Percentiles rank a stretch among this genome's conserved stretches.
Conservation (phyloP, 2,797 vertebrate species). For the Distichodus sexfasciatus region DNA sequence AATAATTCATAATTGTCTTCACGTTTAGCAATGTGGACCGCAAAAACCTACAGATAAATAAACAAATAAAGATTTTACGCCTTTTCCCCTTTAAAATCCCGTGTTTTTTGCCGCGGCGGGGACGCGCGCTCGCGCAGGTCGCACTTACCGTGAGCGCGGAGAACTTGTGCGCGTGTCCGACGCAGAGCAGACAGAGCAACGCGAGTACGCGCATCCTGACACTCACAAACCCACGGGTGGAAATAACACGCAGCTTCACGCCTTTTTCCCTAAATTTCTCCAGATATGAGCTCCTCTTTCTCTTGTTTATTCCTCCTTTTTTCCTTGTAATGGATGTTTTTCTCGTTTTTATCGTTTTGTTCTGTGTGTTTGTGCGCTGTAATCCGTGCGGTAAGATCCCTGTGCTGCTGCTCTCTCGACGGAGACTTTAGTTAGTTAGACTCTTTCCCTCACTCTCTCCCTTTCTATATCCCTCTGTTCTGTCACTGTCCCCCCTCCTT, state of each 20-base stretch:
- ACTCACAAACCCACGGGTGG: slow-evolving; percentile 12
- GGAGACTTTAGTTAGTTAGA: slow-evolving; percentile 60
- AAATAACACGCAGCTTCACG: no score
- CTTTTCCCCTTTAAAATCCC: no score
- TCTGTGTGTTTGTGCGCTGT: slow-evolving; percentile 16
- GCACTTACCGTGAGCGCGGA: slow-evolving; percentile 83
- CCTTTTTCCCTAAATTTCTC: no score
- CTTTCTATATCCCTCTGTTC: slow-evolving; percentile 35
- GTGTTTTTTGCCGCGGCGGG: no score
- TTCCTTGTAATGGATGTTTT: no score
- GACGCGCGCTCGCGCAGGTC: neutral
- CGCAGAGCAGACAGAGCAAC: slow-evolving; percentile 71
- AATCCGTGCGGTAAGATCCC: neutral
- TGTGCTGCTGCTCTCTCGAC: slow-evolving; percentile 66
- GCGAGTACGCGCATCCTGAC: slow-evolving; percentile 76
- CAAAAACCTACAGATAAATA: no score
- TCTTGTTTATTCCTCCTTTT: no score
- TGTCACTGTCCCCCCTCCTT: slow-evolving; percentile 52
- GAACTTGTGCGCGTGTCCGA: slow-evolving; percentile 76
- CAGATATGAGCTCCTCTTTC: no score
- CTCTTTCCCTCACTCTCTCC: slow-evolving; percentile 2
- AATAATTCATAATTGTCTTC: no score
- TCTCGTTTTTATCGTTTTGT: no score
- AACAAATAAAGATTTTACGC: no score
- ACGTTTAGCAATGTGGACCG: no score